Base-by-base conservation (phyloP, 2,113 vertebrate genomes). In the Notothenia rossii region DNA sequence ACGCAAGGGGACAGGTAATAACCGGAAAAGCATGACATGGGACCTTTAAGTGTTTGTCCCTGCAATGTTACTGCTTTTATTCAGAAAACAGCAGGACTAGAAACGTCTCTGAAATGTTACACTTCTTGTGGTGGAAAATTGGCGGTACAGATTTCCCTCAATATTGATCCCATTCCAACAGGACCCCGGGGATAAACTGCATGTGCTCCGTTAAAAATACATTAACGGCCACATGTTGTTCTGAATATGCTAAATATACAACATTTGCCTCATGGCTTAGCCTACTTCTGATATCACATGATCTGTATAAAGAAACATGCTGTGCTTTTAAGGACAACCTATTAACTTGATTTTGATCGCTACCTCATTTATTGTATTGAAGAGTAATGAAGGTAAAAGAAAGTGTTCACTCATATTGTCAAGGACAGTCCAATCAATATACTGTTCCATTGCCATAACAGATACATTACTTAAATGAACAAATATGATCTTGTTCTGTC, bases 401-500 rank as follows among this genome's bases (percentile, higher is more conserved):
- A 22, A 64, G n/a, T 69, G 48, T 74, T 50, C 66, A 33, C 58
- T 40, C 7, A 13, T 4, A 10, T 29, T 70, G 70, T 84, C 50
- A 77, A 81, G 43, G 64, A 69, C 43, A 50, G 55, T 36, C 2
- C 18, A 59, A 64, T 88, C 62, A 62, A 62, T 81, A 71, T 74
- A 49, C 25, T 72, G 20, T 45, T 25, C 45, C 3, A 10, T 20
- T 7, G 13, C 25, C n/a, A 74, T 14, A 63, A 40, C 48, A 33
- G 58, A 46, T 45, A 18, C 7, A 33, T 5, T n/a, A 55, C 20
- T 25, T 60, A 8, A 60, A 12, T 63, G 20, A 33, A 29, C 29
- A 29, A 46, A 49, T 20, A 20, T n/a, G 6, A 6, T 29, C 2
- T n/a, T 22, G 11, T 55, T 70, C 17, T 58, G 51, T 2, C 60